Base-by-base conservation (phyloP, 2,797 vertebrate species). In the Sarcoramphus papa region DNA sequence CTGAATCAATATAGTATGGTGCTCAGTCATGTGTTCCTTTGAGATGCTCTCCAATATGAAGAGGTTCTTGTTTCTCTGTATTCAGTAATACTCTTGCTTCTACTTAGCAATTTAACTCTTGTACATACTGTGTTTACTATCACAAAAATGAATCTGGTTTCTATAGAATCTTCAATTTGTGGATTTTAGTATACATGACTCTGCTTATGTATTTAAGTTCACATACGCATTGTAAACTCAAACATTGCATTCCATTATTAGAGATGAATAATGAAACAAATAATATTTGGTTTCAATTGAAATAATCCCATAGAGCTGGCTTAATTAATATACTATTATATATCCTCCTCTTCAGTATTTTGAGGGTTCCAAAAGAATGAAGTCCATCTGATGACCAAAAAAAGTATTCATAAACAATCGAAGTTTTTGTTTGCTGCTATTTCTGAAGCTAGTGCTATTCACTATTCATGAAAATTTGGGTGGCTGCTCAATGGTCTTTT, bases 1-100 rank as follows among this genome's bases (percentile, higher is more conserved):
- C 31, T 19, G 14, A 27, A 6, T 25, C 57, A 5, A 0, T 41
- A 13, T 4, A 27, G 5, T 4, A 23, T 23, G 43, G 12, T n/a
- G 33, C 40, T 85, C 50, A 31, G 40, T 4, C 45, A 24, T 0
- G 0, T 31, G 40, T 3, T 62, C 22, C 62, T 72, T 75, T 53
- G 40, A 74, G 78, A 21, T 50, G 24, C 19, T 87, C 48, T 87
- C 41, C 25, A 23, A 0, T 56, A 41, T 15, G 11, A 70, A 73
- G 54, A 85, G 5, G 16, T 63, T 57, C 40, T 74, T 35, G 2
- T 80, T 87, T 77, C 33, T 8, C 48, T 83, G 22, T 16, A 1
- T 48, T 63, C 23, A 4, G 21, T 53, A 9, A 9, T 41, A n/a
- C 20, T 63, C 40, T 53, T 82, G 6, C 12, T 45, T 48, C 43